Conservation (phyloP, 2,113 vertebrate species). For the Xiphias gladius region DNA sequence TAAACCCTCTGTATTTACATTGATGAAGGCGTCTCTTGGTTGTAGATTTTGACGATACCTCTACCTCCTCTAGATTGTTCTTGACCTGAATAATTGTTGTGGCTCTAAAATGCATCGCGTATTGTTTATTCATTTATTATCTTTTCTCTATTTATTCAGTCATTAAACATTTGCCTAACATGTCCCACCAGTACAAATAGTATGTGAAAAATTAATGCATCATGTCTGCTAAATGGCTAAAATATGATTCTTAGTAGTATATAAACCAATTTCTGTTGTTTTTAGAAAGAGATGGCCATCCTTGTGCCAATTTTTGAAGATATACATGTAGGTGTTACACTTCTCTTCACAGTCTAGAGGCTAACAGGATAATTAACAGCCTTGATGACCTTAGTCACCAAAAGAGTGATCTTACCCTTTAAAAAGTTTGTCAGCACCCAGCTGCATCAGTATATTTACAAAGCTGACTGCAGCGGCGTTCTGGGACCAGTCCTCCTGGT, state of each 20-base stretch:
- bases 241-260: not conserved
- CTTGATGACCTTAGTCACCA: not conserved
- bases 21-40: no score
- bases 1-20: no score
- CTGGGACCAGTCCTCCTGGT: conserved; percentile 52
- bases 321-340: not conserved
- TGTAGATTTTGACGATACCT: no score
- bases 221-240: not conserved
- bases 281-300: not conserved
- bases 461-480: conserved; percentile 67
- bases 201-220: not conserved
- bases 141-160: not conserved
- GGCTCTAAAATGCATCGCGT: not conserved
- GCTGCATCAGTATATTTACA: conserved; percentile 75
- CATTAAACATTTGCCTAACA: not conserved
- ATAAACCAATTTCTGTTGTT: not conserved
- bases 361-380: not conserved
- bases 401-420: conserved; percentile 73
- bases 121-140: not conserved
- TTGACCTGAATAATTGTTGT: no score
- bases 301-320: not conserved
- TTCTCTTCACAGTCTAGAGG: not conserved
- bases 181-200: not conserved
- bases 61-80: no score
- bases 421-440: conserved; percentile 81